These are phyloP conservation scores for Drosophila antonietae DNA, from an alignment of 2,888 invertebrate species.

Conservation along the genomic window DNA sequence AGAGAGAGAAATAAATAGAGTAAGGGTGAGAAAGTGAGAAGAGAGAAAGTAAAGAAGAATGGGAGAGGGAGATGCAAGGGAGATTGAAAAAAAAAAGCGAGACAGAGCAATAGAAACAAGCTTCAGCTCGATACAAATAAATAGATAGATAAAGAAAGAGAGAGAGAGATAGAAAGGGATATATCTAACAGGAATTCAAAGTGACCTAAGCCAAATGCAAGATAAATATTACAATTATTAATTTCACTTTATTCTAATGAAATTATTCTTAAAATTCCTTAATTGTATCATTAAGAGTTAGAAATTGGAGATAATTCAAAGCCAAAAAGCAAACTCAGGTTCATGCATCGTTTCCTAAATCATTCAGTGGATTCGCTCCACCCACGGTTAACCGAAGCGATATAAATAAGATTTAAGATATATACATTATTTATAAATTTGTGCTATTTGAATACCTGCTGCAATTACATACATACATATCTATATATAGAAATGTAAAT, in stretches of 20 bases:
- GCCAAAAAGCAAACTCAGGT: neutral
- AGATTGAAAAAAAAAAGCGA: too few relatives aligned
- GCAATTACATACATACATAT: slow-evolving; percentile 22
- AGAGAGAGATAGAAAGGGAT: neutral
- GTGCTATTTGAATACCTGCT: slow-evolving; percentile 38
- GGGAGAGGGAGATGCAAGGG: too few relatives aligned
- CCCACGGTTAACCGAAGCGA: neutral
- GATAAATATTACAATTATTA: neutral
- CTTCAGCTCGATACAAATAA: too few relatives aligned
- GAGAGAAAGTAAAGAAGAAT: neutral
- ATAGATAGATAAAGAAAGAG: too few relatives aligned
- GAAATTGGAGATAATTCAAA: neutral
- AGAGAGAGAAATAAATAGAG: neutral
- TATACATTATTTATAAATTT: slow-evolving; percentile 6
- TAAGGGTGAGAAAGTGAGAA: neutral
- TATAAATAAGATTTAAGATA: slow-evolving; percentile 4
- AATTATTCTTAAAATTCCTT: neutral
- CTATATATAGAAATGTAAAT: too few relatives aligned
- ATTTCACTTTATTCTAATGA: neutral
- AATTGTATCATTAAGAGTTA: too few relatives aligned
- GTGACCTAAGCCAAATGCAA: neutral
- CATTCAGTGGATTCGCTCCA: neutral
- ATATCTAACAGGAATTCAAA: neutral
- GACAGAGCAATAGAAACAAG: too few relatives aligned
- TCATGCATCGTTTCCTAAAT: neutral